These are phyloP conservation scores for Apoda limacodes DNA, from an alignment of 2,888 invertebrate species.

Conservation along the genomic window DNA sequence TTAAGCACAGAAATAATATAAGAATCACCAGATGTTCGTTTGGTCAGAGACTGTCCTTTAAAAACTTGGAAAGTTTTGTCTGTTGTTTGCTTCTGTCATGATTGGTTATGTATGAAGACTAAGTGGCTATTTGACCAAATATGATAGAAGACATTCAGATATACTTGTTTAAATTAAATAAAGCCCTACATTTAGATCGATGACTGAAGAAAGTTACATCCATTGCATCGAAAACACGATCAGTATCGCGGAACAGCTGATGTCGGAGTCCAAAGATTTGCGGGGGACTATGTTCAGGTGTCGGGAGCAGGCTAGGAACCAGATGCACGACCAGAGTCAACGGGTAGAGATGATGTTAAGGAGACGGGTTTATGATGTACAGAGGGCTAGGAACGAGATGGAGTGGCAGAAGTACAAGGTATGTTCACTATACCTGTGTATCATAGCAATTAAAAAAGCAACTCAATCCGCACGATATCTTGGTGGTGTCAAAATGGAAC, in stretches of 20 bases:
- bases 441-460: too few species aligned
- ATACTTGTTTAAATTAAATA: too few species aligned
- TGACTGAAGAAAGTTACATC: conserved; percentile 87
- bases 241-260: conserved; percentile 82
- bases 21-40: too few species aligned
- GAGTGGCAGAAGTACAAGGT: conserved; percentile 84
- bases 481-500: too few species aligned
- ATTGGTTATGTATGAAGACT: too few species aligned
- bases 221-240: conserved; percentile 83
- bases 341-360: conserved; percentile 86
- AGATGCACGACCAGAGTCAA: conserved; percentile 84
- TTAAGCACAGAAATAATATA: too few species aligned
- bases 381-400: conserved; percentile 86
- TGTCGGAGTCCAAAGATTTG: conserved; percentile 81
- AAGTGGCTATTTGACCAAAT: conserved; percentile 8
- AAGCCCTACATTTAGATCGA: conserved; percentile 63
- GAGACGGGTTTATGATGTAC: conserved; percentile 88
- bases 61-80: too few species aligned
- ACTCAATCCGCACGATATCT: too few species aligned
- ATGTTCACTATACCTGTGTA: conserved; percentile 5
- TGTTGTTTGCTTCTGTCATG: too few species aligned
- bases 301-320: conserved; percentile 82
- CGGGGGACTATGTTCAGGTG: conserved; percentile 84
- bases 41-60: too few species aligned
- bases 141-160: conserved; percentile 11